Evolutionary conservation across 2,113 vertebrate species (phyloP).

Genomic region (Erythrolamprus reginae): DNA sequence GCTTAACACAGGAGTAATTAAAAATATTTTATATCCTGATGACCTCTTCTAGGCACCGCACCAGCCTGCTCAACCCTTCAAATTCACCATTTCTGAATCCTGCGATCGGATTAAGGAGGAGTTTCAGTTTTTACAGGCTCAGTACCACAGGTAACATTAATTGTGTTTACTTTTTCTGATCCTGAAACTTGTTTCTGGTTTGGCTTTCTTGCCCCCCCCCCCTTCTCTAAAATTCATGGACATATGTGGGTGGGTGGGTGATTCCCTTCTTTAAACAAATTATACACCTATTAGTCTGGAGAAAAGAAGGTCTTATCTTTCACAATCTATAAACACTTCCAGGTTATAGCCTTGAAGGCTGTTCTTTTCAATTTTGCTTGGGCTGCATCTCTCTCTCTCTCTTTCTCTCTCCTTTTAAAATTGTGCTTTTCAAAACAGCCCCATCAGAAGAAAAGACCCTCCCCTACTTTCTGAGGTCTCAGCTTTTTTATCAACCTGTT

Average conservation of each 20-base stretch:
- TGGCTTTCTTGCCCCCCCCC: background rate
- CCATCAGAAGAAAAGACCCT: fast-evolving
- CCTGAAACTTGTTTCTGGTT: conserved; percentile 49
- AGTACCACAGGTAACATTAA: conserved; percentile 94
- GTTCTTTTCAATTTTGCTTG: background rate
- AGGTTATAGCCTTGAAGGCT: background rate
- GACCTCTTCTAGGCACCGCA: conserved; percentile 83
- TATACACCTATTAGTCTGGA: background rate
- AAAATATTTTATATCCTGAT: conserved; percentile 56
- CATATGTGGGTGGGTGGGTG: background rate
- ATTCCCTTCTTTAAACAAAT: background rate
- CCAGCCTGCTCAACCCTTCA: conserved; percentile 93
- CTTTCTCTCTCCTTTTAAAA: background rate
- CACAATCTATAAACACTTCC: background rate
- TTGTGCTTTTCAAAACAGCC: background rate
- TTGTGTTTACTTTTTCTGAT: conserved; percentile 59
- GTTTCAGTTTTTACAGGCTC: conserved; percentile 95
- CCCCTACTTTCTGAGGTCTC: background rate
- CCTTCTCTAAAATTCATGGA: background rate
- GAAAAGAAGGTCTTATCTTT: background rate
- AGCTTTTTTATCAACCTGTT: background rate
- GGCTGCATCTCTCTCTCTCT: background rate
- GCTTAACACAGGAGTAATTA: conserved; percentile 46
- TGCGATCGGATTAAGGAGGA: conserved; percentile 97
- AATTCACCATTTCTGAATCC: conserved; percentile 96